A percentile compares a stretch with the other conserved stretches of the same genome.
Evolutionary conservation across 2,888 invertebrate genomes (phyloP).

Genomic region (Parnassius smintheus): DNA sequence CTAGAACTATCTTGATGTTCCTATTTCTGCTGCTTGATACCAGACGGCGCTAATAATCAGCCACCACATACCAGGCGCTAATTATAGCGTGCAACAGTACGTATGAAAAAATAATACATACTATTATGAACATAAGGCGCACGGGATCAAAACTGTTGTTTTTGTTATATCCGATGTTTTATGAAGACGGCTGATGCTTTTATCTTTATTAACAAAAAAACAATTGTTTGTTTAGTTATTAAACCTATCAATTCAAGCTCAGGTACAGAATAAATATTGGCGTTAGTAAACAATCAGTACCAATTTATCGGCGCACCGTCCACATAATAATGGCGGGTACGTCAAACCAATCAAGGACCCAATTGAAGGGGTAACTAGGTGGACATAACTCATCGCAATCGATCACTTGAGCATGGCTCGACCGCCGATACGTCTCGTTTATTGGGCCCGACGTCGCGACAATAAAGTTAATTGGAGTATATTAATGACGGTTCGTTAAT

Average conservation of each 20-base stretch:
- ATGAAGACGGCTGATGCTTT: too few relatives aligned
- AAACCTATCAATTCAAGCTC: conserved; percentile 10
- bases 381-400: conserved; percentile 72
- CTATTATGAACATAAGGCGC: too few relatives aligned
- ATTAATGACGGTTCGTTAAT: conserved; percentile 72
- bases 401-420: conserved; percentile 64
- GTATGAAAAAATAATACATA: too few relatives aligned
- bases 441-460: conserved; percentile 70
- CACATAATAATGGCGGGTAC: conserved; percentile 67
- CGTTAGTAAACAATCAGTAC: conserved; percentile 63
- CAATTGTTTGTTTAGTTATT: neutral
- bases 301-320: conserved; percentile 65
- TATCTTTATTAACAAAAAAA: neutral
- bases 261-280: conserved; percentile 18
- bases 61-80: too few relatives aligned
- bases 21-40: too few relatives aligned
- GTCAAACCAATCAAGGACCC: conserved; percentile 77
- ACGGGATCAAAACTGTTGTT: too few relatives aligned
- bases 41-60: too few relatives aligned
- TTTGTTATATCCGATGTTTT: too few relatives aligned
- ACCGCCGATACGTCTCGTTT: conserved; percentile 59
- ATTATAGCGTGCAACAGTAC: too few relatives aligned
- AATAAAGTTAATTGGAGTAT: conserved; percentile 75
- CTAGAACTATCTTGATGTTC: too few relatives aligned
- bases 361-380: conserved; percentile 79